Base-by-base conservation (phyloP, 2,888 invertebrate species). In the Caenorhabditis angaria region DNA sequence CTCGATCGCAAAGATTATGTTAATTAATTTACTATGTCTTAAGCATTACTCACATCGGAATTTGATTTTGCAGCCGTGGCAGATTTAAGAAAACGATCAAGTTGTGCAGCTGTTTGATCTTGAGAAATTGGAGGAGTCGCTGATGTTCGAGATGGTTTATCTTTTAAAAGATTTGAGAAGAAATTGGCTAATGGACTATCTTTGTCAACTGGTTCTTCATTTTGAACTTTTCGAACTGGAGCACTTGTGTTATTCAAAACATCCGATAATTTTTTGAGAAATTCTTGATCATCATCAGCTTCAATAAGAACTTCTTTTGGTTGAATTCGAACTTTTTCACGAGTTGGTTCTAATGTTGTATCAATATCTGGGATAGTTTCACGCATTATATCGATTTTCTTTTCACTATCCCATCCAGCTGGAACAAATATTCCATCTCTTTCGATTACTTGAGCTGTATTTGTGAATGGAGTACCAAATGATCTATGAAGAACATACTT, bases 401-500 rank as follows among this genome's bases (percentile, higher is more conserved):
- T 80, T 51, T 82, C 80, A 6, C 81, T 76, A 65, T 86, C 86
- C 86, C 86, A 86, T 5, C 86, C 86, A 24, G 86, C 81, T 6
- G 86, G 86, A 8, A 86, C 80, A 62, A 87, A 84, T 29, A 87
- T 76, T 20, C 75, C 69, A 50, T 85, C 83, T 47, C 82, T 75
- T 55, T 86, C 86, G 22, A 87, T 85, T 51, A 86, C 78, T 65
- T 85, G 82, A 4, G 86, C 83, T 10, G 81, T 71, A 14, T 70
- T 68, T 20, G 84, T 84, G 69, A 86, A 86, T 20, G 84, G 83
- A 5, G 82, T 66, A 8, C 81, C 81, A 60, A 78, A 86, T 8
- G 84, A 82, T 18, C 86, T 80, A 67, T 87, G 85, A 8, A 82
- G 79, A 27, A 86, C 76, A 65, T 86, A 86, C 71, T 87, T 86